phyloP scores from a whole-genome alignment of 2,888 invertebrate species.

The Apamea anceps region DNA sequence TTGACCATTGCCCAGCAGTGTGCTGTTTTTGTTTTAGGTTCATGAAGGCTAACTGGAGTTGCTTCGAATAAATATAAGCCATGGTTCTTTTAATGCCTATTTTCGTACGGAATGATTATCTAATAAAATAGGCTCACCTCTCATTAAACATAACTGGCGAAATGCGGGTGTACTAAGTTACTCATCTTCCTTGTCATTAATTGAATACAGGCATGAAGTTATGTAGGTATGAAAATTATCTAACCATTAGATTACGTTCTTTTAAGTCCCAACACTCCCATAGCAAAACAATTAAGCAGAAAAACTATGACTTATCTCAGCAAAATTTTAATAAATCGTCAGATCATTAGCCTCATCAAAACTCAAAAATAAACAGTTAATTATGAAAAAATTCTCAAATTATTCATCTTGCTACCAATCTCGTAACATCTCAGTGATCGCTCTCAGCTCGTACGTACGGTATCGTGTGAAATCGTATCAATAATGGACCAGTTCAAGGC shows the following conservation, averaged over 20 bases:
- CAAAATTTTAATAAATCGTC: not conserved
- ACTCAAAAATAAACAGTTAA: constrained; percentile 1
- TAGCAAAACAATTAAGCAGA: not conserved
- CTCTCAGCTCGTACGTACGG: constrained; percentile 57
- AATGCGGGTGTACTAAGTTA: not conserved
- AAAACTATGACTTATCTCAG: not conserved
- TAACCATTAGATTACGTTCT: not conserved
- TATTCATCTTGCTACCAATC: constrained; percentile 36
- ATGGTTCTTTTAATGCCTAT: not conserved
- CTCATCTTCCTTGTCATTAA: not conserved
- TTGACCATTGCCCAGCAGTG: not conserved
- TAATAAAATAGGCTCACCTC: not conserved
- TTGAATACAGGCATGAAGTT: not conserved
- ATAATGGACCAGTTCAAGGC: constrained; percentile 71
- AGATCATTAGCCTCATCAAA: not conserved
- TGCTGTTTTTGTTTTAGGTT: not conserved
- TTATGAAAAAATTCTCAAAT: constrained; percentile 12
- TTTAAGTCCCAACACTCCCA: not conserved
- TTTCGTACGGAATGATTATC: not conserved
- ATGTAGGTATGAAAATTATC: not conserved
- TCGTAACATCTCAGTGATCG: constrained; percentile 63
- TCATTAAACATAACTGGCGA: no score
- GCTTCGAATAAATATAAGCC: not conserved
- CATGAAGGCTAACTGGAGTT: not conserved
- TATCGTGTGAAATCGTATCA: constrained; percentile 74